A percentile compares a stretch with the other conserved stretches of the same genome.
phyloP scores from a whole-genome alignment of 2,797 vertebrate genomes.

The Poeciliopsis gracilis region DNA sequence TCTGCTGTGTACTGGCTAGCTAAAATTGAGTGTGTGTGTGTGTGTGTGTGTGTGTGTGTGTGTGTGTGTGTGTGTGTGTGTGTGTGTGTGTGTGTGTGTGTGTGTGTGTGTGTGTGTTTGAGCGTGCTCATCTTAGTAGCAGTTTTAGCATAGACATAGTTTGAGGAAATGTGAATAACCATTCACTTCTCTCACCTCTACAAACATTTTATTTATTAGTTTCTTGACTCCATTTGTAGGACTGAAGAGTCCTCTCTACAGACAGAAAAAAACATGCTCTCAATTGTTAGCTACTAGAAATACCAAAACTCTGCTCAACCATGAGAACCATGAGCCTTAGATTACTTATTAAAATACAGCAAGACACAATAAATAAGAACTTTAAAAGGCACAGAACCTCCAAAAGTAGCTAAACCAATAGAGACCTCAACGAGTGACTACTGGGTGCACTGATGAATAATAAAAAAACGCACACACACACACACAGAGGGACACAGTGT shows the following conservation, averaged over 20 bases:
- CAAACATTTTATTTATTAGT: conserved; percentile 24
- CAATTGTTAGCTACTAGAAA: conserved; percentile 72
- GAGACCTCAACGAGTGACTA: conserved; percentile 39
- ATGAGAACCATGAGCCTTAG: conserved; percentile 79
- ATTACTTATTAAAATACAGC: conserved; percentile 78
- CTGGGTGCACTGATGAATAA: conserved; percentile 52
- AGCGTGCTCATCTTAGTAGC: conserved; percentile 50
- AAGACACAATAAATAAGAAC: conserved; percentile 51
- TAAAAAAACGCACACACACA: neutral
- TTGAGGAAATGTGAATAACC: conserved; percentile 53
- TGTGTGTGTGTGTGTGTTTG: conserved; percentile 60
- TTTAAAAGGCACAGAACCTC: conserved; percentile 78
- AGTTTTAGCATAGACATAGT: conserved; percentile 59
- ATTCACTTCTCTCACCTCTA: conserved; percentile 31
- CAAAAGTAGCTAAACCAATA: conserved; percentile 69
- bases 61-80: conserved; percentile 55
- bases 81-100: conserved; percentile 37
- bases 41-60: conserved; percentile 1
- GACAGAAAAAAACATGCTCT: conserved; percentile 79
- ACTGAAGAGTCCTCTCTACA: conserved; percentile 70
- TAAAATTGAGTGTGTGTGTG: conserved; percentile 46
- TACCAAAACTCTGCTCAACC: conserved; percentile 65
- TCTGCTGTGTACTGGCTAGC: conserved; percentile 74
- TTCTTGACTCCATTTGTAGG: conserved; percentile 40
- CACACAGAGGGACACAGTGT: conserved; percentile 34